A percentile compares a stretch with the other conserved stretches of the same genome.
phyloP scores from a whole-genome alignment of 2,797 vertebrate species.

The Rhincodon typus region DNA sequence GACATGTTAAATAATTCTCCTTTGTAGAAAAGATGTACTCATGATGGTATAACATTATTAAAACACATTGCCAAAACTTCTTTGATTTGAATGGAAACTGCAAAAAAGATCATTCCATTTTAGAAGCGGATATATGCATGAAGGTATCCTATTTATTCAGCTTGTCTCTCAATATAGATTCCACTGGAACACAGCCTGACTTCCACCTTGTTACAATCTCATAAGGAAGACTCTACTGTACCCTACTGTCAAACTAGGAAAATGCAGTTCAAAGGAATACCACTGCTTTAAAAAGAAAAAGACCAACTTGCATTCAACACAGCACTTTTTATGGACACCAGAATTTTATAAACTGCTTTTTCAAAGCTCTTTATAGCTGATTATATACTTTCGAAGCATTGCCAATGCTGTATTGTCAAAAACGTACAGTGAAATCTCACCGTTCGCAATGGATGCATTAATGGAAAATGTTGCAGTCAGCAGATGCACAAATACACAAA shows the following conservation, averaged over 20 bases:
- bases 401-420: no score
- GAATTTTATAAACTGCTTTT: background rate
- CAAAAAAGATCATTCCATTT: background rate
- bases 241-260: background rate
- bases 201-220: no score
- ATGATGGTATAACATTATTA: background rate
- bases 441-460: no score
- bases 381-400: background rate
- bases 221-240: background rate
- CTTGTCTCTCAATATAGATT: background rate
- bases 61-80: background rate
- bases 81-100: background rate
- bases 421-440: background rate
- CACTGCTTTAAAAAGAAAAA: background rate
- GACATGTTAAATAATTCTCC: background rate
- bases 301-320: background rate
- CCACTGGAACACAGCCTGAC: background rate
- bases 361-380: background rate
- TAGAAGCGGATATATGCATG: background rate
- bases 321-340: background rate
- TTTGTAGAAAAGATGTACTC: background rate
- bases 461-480: no score
- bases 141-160: background rate
- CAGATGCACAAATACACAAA: background rate
- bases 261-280: background rate